phyloP scores from a whole-genome alignment of 2,113 vertebrate genomes.

The Rhea americana region DNA sequence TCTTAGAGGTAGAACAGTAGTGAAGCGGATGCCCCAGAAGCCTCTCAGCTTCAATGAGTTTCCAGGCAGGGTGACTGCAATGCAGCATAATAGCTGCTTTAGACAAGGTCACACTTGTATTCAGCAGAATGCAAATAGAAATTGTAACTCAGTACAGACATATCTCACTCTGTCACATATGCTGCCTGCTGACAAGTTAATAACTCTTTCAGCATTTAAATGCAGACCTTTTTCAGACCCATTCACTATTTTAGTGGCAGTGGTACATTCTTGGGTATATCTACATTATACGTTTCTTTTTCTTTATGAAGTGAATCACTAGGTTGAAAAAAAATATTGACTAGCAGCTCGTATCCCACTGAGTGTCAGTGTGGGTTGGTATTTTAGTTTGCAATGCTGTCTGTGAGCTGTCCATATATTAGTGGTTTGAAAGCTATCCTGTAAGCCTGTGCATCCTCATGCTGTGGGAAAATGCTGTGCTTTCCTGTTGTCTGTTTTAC shows the following conservation, averaged over 20 bases:
- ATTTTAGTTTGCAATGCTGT: background rate
- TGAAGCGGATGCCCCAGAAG: background rate
- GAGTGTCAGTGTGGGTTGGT: background rate
- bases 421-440: background rate
- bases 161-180: conserved; percentile 18
- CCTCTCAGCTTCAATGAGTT: conserved; percentile 17
- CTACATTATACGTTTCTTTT: background rate
- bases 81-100: conserved; percentile 15
- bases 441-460: background rate
- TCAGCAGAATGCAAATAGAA: conserved; percentile 53
- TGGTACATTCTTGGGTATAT: background rate
- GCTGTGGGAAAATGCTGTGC: background rate
- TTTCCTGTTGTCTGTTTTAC: background rate
- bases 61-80: background rate
- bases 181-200: conserved; percentile 20
- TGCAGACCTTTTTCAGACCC: background rate
- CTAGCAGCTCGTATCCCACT: background rate
- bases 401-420: background rate
- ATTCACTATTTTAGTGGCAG: background rate
- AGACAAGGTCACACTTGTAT: conserved; percentile 40
- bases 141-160: conserved; percentile 8
- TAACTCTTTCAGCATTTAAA: conserved; percentile 44
- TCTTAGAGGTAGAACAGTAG: conserved; percentile 21
- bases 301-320: background rate
- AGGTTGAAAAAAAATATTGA: background rate